A percentile compares a stretch with the other conserved stretches of the same genome.
phyloP scores from a whole-genome alignment of 2,113 vertebrate genomes.

The Anhinga rufa region DNA sequence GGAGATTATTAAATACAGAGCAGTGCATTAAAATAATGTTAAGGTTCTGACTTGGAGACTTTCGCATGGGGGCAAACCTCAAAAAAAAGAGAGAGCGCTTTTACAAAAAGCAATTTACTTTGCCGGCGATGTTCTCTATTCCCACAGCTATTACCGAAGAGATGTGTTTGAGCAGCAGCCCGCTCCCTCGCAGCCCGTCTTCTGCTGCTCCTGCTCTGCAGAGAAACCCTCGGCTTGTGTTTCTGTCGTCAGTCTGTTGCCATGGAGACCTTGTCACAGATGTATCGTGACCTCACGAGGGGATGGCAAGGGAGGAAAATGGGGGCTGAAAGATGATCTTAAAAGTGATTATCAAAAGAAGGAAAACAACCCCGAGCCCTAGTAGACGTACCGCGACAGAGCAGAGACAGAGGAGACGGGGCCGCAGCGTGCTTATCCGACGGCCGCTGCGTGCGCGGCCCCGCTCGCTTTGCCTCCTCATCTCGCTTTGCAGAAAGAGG shows the following conservation, averaged over 20 bases:
- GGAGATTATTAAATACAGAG: constrained; percentile 73
- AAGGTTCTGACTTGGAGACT: constrained; percentile 70
- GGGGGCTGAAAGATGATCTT: background rate
- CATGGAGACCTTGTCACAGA: constrained; percentile 64
- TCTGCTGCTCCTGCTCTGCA: constrained; percentile 51
- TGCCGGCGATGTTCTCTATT: constrained; percentile 53
- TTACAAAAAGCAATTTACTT: constrained; percentile 63
- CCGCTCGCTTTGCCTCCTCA: rapidly evolving
- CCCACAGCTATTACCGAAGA: constrained; percentile 59
- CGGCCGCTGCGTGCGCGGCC: rapidly evolving
- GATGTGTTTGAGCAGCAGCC: constrained; percentile 61
- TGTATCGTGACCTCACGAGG: constrained; percentile 56
- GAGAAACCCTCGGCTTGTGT: constrained; percentile 63
- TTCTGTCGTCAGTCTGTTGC: constrained; percentile 72
- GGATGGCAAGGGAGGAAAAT: constrained; percentile 22
- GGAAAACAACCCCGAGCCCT: background rate
- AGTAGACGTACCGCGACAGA: background rate
- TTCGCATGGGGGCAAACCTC: constrained; percentile 66
- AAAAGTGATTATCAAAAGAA: background rate
- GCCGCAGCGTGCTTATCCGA: rapidly evolving
- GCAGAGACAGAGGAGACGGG: rapidly evolving
- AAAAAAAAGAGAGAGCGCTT: constrained; percentile 25
- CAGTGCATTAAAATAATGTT: constrained; percentile 74
- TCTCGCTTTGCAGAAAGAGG: rapidly evolving
- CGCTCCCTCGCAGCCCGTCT: constrained; percentile 50